These are phyloP conservation scores for Chaetophractus vellerosus DNA, from an alignment of 2,797 vertebrate species.

Conservation along the genomic window DNA sequence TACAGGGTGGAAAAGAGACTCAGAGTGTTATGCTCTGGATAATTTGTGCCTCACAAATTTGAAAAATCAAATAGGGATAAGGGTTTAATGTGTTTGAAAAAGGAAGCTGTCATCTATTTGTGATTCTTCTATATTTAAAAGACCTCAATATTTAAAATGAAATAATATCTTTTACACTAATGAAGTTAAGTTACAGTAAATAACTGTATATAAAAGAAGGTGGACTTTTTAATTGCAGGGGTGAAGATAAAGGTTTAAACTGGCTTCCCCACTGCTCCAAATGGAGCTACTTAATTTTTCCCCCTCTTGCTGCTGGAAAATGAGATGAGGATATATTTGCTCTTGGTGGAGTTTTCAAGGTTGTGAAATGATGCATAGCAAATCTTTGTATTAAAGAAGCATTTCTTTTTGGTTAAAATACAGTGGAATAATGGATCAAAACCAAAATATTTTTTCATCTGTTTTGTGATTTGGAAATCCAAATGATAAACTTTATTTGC, in stretches of 20 bases:
- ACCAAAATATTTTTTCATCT: neutral
- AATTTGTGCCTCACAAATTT: slow-evolving; percentile 88
- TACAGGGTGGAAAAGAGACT: slow-evolving; percentile 89
- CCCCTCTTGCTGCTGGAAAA: slow-evolving; percentile 62
- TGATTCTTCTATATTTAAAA: slow-evolving; percentile 78
- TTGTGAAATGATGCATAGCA: slow-evolving; percentile 61
- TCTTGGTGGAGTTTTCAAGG: slow-evolving; percentile 72
- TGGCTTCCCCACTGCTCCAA: slow-evolving; percentile 50
- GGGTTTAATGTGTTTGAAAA: slow-evolving; percentile 84
- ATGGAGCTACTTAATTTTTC: neutral
- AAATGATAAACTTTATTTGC: slow-evolving; percentile 44
- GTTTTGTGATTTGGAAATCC: slow-evolving; percentile 8
- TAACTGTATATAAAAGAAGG: slow-evolving; percentile 72
- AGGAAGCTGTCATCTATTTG: slow-evolving; percentile 77
- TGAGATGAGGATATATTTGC: slow-evolving; percentile 71
- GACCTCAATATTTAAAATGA: slow-evolving; percentile 78
- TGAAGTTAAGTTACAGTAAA: slow-evolving; percentile 86
- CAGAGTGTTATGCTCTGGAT: slow-evolving; percentile 84
- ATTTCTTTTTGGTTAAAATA: neutral
- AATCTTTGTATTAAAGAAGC: slow-evolving; percentile 62
- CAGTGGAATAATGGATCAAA: neutral
- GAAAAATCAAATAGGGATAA: slow-evolving; percentile 84
- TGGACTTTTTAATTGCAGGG: slow-evolving; percentile 64
- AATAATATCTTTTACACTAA: slow-evolving; percentile 79
- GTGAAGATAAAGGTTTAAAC: slow-evolving; percentile 68